Base-by-base conservation (phyloP, 2,888 invertebrate genomes). In the Doris montereyensis region DNA sequence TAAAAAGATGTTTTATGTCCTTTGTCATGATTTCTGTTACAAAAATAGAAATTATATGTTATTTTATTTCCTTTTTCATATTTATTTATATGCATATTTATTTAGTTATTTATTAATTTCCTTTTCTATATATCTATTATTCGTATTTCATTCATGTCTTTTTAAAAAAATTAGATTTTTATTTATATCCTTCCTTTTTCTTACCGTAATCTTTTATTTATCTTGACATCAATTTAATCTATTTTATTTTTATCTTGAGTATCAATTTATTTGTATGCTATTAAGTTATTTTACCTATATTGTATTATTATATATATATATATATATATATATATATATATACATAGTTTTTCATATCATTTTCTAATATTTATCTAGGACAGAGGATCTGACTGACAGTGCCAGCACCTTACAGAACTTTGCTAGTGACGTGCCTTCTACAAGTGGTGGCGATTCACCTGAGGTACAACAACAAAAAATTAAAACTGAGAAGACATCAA, bases 401-500 rank as follows among this genome's bases (percentile, higher is more conserved):
- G 86, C 86, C 4, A 84, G 88, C n/a, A 75, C 76, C 4, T 83
- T 90, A 35, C 85, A 85, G 0, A 65, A 78, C 21, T 90, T 90
- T 81, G 88, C 86, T 8, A 72, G 70, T 2, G 76, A 78, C 5
- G 87, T 87, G 0, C 84, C 85, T 0, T 24, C 65, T 1, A 89
- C 89, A 0, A 78, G 85, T 3, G 90, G 90, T 1, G 89, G 90
- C 0, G 88, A 89, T 77, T 62, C 83, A 3, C 88, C 88, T 0
- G 90, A 90, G 87, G 89, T 89, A 83, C 32, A 83, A 24, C n/a
- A n/a, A n/a, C n/a, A n/a, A n/a, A n/a, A 41, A 41, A 41, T 41
- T 41, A 41, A 41, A 17, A 41, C 52, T 17, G 17, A 17, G 52
- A 17, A 41, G n/a, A n/a, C n/a, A n/a, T n/a, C n/a, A n/a, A n/a